Evolutionary conservation across 2,113 vertebrate species (phyloP), one percentile per base, ranked within the genome.

Genomic region (Heteronetta atricapilla): DNA sequence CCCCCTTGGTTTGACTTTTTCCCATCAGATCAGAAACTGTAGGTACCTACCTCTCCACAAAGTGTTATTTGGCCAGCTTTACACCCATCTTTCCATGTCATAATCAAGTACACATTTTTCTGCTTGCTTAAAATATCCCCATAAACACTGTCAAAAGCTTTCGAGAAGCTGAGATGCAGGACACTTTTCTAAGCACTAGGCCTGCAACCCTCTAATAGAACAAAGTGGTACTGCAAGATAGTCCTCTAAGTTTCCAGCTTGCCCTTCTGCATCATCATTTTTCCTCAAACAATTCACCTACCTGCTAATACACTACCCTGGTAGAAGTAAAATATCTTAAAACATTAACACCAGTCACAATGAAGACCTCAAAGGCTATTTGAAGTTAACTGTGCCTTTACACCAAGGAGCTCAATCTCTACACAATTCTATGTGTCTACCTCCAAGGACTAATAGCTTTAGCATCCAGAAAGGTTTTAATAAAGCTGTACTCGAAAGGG

Each of bases 341-440:
- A 90, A 67, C 46, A 40, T 50, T 76, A 91, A 77, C 34, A 40
- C 34, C 13, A 56, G 38, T 56, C 69, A 90, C 60, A 86, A 59
- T 13, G 46, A 90, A 93, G 40, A 89, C 56, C 83, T 79, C 86
- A 81, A 84, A 92, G 62, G 33, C 29, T 92, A 55, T 74, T 50
- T 50, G 58, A 88, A 93, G 50, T 79, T 64, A 84, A 89, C 22
- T 58, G 29, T 3, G 3, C 38, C 28, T 50, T 87, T 60, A 79
- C 53, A 76, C 9, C 67, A 80, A 44, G 18, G 28, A 92, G 59
- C 11, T 73, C 48, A 11, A 79, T 73, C 75, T 86, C 78, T 40
- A 64, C 50, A 67, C 23, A 18, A 0, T 44, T 76, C 23, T 20
- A 6, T 0, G 0, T 9, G 23, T 44, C 55, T 0, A 20, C 22